phyloP scores from a whole-genome alignment of 2,888 invertebrate genomes.

The Vannuccia rotundouncinata region DNA sequence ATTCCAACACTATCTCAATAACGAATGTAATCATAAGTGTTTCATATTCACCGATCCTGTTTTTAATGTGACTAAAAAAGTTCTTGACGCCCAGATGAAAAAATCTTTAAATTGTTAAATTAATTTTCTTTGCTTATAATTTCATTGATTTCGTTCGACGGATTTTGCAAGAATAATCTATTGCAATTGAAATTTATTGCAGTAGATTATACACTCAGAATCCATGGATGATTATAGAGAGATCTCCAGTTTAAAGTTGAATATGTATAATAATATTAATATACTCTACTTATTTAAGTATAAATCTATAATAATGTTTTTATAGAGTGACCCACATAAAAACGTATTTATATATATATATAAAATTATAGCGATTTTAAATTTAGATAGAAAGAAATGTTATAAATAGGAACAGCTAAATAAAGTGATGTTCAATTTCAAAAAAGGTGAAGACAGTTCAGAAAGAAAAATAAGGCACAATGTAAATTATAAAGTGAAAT shows the following conservation, averaged over 20 bases:
- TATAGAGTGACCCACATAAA: too few species aligned
- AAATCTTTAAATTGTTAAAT: neutral
- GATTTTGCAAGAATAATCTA: neutral
- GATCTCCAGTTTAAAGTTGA: neutral
- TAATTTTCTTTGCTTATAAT: neutral
- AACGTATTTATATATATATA: too few species aligned
- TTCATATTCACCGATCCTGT: neutral
- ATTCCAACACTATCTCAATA: neutral
- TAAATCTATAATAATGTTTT: too few species aligned
- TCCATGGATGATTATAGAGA: neutral
- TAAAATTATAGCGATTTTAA: too few species aligned
- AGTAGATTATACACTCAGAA: neutral
- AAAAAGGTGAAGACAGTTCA: too few species aligned
- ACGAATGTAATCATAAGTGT: neutral
- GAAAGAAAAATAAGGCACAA: too few species aligned
- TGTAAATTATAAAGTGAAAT: too few species aligned
- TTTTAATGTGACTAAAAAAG: neutral
- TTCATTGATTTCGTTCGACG: neutral
- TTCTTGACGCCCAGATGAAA: constrained; percentile 5
- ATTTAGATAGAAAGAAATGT: too few species aligned
- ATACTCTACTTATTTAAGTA: too few species aligned
- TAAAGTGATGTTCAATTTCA: too few species aligned
- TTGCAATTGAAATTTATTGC: neutral
- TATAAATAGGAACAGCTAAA: too few species aligned
- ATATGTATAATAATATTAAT: neutral